Evolutionary conservation across 2,888 invertebrate genomes (phyloP), one percentile per base, ranked within the genome.

Genomic region (Arrhopalites spinosus): DNA sequence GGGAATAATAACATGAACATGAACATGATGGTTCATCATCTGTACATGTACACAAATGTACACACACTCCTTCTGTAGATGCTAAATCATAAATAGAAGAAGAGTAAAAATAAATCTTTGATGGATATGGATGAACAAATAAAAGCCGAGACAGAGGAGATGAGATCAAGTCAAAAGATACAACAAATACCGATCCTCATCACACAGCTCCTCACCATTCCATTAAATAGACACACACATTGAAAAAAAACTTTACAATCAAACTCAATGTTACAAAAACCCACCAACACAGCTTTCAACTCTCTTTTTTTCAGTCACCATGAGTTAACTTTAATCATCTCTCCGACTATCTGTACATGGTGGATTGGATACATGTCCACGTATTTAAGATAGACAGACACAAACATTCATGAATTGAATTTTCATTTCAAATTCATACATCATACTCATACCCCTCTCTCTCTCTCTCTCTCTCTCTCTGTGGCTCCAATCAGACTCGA

Each of bases 101-200:
- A n/a, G 23, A 66, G 67, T 68, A 68, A 47, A 68, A 68, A 68
- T 68, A 68, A n/a, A 68, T 68, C 43, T 45, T 43, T 43, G 59
- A 71, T 71, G 71, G 59, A 43, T 71, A 71, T 71, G 45, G 59
- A 71, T 71, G 71, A 71, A 71, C 71, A 71, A 71, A 71, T 71
- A 53, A 63, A 59, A 71, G 71, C 71, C 71, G 71, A 71, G 70
- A 43, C 36, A 59, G 53, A 59, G 71, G 36, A 59, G 71, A 71
- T 71, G 67, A 59, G 71, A 71, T 59, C 53, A 71, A 71, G 71
- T 61, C 71, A 59, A n/a, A 59, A 70, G 50, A 69, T 69, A 69
- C 27, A 68, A 15, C 69, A 69, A 69, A 70, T 71, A 71, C 71
- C 61, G 53, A 59, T 29, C 36, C 30, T 56, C 71, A 71, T 71